phyloP scores from a whole-genome alignment of 2,113 vertebrate species.

The Raja brachyura region DNA sequence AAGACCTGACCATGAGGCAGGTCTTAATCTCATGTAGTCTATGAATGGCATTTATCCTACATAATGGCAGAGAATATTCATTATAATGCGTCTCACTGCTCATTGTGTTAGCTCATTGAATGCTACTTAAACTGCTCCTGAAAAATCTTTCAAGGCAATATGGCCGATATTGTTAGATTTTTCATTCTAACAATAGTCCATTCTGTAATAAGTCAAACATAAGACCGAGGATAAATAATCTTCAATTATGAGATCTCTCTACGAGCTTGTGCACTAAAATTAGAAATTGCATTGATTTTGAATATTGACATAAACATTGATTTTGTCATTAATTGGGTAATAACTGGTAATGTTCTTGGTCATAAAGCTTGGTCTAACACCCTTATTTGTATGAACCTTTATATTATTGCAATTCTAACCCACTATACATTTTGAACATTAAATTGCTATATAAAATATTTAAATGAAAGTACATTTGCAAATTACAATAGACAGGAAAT shows the following conservation, averaged over 20 bases:
- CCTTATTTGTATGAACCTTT: neutral
- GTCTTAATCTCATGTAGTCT: too few relatives aligned
- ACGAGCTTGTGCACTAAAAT: neutral
- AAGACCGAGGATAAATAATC: neutral
- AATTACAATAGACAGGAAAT: neutral
- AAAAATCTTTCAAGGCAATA: neutral
- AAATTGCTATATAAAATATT: neutral
- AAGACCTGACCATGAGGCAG: too few relatives aligned
- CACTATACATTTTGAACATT: neutral
- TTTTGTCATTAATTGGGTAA: too few relatives aligned
- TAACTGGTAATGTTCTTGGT: too few relatives aligned
- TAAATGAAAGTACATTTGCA: neutral
- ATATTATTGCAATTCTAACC: neutral
- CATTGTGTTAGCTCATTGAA: neutral
- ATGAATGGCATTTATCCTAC: neutral
- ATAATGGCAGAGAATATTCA: too few relatives aligned
- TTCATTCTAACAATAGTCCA: neutral
- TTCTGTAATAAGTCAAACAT: neutral
- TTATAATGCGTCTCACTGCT: too few relatives aligned
- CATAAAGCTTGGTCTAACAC: neutral
- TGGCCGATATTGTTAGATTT: neutral
- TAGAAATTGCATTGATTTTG: neutral
- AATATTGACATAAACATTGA: neutral
- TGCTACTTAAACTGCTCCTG: neutral
- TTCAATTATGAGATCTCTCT: neutral